These are phyloP conservation scores for Pseudomyrmex flavicornis DNA, from an alignment of 1,140 invertebrate genomes.

Conservation along the genomic window DNA sequence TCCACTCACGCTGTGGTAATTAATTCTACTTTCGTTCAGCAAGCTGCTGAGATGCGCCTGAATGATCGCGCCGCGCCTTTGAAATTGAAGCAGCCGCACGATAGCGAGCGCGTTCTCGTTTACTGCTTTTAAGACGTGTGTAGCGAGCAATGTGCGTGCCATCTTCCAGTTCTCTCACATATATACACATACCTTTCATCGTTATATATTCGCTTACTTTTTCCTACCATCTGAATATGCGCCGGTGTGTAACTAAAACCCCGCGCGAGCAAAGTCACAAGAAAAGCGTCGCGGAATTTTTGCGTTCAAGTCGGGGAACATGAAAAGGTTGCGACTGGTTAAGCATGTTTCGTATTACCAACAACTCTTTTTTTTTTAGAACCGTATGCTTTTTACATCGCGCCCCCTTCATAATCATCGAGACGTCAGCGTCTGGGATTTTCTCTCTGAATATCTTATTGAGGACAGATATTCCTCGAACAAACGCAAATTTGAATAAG, in stretches of 20 bases:
- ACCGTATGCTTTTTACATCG: neutral
- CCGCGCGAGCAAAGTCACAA: neutral
- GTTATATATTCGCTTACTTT: slow-evolving; percentile 25
- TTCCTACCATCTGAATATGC: slow-evolving; percentile 23
- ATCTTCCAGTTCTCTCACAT: slow-evolving; percentile 1
- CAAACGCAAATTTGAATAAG: slow-evolving; percentile 28
- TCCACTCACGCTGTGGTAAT: slow-evolving; percentile 20
- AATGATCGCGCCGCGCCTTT: slow-evolving; percentile 46
- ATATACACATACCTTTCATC: too few relatives aligned
- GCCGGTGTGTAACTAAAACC: neutral
- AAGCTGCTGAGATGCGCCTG: slow-evolving; percentile 38
- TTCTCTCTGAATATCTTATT: neutral
- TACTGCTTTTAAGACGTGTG: slow-evolving; percentile 38
- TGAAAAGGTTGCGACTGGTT: neutral
- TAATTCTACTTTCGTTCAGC: slow-evolving; percentile 55
- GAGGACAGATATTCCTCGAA: slow-evolving; percentile 5
- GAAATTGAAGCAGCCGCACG: slow-evolving; percentile 45
- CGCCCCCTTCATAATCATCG: slow-evolving; percentile 7
- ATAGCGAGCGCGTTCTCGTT: slow-evolving; percentile 38
- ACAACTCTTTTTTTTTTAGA: neutral
- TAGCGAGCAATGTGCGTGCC: slow-evolving; percentile 29
- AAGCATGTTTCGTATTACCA: slow-evolving; percentile 11
- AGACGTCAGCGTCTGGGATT: neutral
- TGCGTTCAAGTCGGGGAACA: neutral
- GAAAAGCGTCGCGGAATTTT: slow-evolving; percentile 15